A percentile compares a stretch with the other conserved stretches of the same genome.
Evolutionary conservation across 2,797 vertebrate genomes (phyloP).

Genomic region (Heterohyrax brucei): DNA sequence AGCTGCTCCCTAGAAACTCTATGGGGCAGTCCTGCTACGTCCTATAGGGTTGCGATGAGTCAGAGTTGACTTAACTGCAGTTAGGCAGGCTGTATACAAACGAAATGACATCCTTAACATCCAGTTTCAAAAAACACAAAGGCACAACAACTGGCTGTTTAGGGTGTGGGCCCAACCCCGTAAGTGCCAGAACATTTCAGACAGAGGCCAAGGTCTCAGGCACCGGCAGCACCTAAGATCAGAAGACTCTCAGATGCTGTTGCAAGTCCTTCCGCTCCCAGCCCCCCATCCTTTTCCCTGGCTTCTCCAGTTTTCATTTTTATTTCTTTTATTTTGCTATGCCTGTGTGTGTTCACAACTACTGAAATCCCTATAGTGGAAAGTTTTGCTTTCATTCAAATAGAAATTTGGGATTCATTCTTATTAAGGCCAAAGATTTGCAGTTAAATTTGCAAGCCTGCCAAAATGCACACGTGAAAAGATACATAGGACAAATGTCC

Average conservation of each 20-base stretch:
- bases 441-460: slow-evolving; percentile 43
- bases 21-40: too few species aligned
- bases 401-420: slow-evolving; percentile 69
- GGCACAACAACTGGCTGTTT: neutral
- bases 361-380: neutral
- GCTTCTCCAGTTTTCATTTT: slow-evolving; percentile 1
- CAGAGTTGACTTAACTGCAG: too few species aligned
- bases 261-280: too few species aligned
- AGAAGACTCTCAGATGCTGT: neutral
- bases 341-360: neutral
- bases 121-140: slow-evolving; percentile 38
- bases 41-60: too few species aligned
- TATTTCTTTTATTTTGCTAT: neutral
- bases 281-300: neutral
- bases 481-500: slow-evolving; percentile 69
- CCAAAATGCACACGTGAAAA: slow-evolving; percentile 65
- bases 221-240: neutral
- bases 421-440: slow-evolving; percentile 70
- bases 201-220: neutral
- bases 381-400: slow-evolving; percentile 63
- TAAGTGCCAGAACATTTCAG: neutral
- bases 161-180: neutral
- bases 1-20: too few species aligned
- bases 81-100: neutral
- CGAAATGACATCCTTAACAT: neutral